Conservation (phyloP, 1,140 invertebrate species). For the Musca vetustissima region DNA sequence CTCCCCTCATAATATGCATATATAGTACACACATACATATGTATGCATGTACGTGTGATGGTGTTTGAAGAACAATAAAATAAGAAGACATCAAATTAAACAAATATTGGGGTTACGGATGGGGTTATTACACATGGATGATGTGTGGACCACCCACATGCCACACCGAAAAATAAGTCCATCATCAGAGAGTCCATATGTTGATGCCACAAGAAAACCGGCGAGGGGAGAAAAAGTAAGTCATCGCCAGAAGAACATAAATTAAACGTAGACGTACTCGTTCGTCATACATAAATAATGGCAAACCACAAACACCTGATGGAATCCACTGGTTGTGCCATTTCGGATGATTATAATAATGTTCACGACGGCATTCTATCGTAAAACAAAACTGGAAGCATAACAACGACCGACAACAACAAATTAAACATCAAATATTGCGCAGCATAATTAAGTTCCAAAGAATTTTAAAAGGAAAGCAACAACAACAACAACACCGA, state of each 20-base stretch:
- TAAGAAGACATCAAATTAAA: slow-evolving; percentile 17
- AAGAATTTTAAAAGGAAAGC: not conserved
- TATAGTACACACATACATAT: not conserved
- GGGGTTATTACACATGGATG: not conserved
- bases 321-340: not conserved
- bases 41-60: not conserved
- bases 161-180: not conserved
- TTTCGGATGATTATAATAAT: no score
- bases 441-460: slow-evolving; percentile 27
- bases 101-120: slow-evolving; percentile 14
- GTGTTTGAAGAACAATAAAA: not conserved
- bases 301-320: slow-evolving; percentile 18
- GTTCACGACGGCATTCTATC: no score
- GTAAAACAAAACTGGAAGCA: no score
- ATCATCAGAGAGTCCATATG: no score
- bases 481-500: no score
- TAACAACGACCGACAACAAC: no score
- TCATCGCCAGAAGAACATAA: no score
- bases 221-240: no score
- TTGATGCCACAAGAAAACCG: no score
- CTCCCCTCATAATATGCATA: not conserved
- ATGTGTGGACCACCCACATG: slow-evolving; percentile 8
- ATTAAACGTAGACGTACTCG: no score
- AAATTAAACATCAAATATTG: slow-evolving; percentile 25
- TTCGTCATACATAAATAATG: not conserved